Evolutionary conservation across 2,797 vertebrate species (phyloP).

Genomic region (Gastrophryne carolinensis): DNA sequence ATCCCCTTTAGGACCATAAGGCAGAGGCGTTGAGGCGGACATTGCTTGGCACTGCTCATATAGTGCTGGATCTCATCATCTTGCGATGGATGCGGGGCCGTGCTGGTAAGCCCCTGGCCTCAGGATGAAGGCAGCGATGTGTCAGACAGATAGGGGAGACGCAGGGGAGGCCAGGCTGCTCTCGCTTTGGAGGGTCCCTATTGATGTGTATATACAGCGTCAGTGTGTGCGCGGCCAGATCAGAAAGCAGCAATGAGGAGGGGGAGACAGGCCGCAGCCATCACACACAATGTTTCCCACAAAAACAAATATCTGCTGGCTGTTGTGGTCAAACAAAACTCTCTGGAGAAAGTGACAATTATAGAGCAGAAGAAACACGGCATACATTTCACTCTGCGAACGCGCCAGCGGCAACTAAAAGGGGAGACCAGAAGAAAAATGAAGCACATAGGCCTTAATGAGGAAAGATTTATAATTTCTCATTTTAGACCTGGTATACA

Average conservation of each 20-base stretch:
- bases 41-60: too few relatives aligned
- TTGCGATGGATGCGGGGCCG: too few relatives aligned
- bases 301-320: slow-evolving; percentile 23
- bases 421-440: background rate
- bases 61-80: too few relatives aligned
- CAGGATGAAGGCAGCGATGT: background rate
- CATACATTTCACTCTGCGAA: background rate
- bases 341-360: slow-evolving; percentile 14
- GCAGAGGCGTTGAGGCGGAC: too few relatives aligned
- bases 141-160: slow-evolving; percentile 23
- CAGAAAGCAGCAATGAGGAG: slow-evolving; percentile 9
- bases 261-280: background rate
- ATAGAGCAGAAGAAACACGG: background rate
- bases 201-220: slow-evolving; percentile 26
- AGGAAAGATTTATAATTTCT: too few relatives aligned
- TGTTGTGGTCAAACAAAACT: slow-evolving; percentile 18
- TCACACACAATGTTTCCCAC: slow-evolving; percentile 31
- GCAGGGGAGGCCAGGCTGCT: slow-evolving; percentile 12
- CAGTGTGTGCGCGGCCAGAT: slow-evolving; percentile 6
- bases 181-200: slow-evolving; percentile 39
- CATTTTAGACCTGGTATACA: too few relatives aligned
- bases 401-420: background rate
- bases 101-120: slow-evolving; percentile 17
- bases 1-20: too few relatives aligned
- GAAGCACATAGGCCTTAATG: too few relatives aligned